Conservation (phyloP, 2,888 invertebrate species). For the Scrobipalpa atriplicella region DNA sequence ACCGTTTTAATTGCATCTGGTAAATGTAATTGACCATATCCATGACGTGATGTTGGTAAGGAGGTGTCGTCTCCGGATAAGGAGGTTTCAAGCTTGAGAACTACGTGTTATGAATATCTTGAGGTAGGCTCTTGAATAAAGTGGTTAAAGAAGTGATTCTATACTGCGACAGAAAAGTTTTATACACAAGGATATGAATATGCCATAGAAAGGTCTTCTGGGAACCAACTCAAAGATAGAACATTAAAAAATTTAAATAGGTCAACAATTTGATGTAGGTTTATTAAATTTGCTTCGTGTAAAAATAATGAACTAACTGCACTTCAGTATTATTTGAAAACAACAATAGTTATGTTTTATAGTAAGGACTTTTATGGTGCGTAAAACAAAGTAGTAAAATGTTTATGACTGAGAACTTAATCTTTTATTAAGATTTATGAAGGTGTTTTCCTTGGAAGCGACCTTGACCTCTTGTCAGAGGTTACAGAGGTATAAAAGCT, state of each 20-base stretch:
- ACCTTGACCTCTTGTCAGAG: background rate
- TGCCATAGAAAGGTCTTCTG: no score
- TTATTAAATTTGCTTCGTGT: no score
- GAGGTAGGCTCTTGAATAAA: no score
- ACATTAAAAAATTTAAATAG: no score
- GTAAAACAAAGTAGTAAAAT: slow-evolving; percentile 5
- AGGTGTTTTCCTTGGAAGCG: background rate
- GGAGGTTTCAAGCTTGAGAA: background rate
- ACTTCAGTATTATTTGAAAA: no score
- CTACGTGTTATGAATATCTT: background rate
- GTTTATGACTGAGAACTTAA: background rate
- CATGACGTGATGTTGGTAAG: background rate
- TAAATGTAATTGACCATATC: slow-evolving; percentile 2
- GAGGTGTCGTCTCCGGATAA: background rate
- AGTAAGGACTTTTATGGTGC: background rate
- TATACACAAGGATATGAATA: no score
- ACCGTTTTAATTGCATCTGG: slow-evolving; percentile 6
- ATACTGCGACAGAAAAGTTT: no score
- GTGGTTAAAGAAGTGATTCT: no score
- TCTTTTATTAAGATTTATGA: background rate
- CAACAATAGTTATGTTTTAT: background rate
- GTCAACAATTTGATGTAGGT: no score
- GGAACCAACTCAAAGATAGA: no score
- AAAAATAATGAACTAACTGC: no score
- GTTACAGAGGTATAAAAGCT: background rate